These are phyloP conservation scores for Pluvialis apricaria DNA, from an alignment of 2,113 vertebrate genomes.

Conservation along the genomic window DNA sequence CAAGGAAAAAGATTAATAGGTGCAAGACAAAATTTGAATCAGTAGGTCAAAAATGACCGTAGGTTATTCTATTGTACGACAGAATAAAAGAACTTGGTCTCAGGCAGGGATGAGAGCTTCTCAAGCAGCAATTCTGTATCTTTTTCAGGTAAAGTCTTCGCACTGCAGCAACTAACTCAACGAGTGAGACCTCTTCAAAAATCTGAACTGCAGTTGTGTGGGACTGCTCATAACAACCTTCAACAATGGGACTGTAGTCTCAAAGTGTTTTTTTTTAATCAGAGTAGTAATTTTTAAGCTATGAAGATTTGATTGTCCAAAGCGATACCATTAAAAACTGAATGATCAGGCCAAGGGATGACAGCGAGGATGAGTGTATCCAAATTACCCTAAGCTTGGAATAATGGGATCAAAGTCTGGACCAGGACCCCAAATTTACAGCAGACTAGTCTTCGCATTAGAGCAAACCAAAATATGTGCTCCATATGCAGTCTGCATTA, in stretches of 20 bases:
- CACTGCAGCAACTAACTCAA: background rate
- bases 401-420: background rate
- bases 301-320: background rate
- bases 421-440: background rate
- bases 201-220: background rate
- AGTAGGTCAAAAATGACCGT: background rate
- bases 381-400: background rate
- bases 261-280: background rate
- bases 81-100: background rate
- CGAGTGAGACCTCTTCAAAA: background rate
- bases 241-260: background rate
- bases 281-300: background rate
- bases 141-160: background rate
- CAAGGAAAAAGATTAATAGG: background rate
- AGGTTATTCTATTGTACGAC: rapidly evolving
- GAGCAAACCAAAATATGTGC: background rate
- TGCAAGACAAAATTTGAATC: background rate
- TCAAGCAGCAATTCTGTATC: background rate
- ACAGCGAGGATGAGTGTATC: background rate
- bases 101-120: background rate
- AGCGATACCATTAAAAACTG: background rate
- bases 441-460: background rate
- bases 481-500: background rate
- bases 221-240: background rate
- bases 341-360: background rate